phyloP scores from a whole-genome alignment of 2,113 vertebrate genomes.

The Sphyrna mokarran region DNA sequence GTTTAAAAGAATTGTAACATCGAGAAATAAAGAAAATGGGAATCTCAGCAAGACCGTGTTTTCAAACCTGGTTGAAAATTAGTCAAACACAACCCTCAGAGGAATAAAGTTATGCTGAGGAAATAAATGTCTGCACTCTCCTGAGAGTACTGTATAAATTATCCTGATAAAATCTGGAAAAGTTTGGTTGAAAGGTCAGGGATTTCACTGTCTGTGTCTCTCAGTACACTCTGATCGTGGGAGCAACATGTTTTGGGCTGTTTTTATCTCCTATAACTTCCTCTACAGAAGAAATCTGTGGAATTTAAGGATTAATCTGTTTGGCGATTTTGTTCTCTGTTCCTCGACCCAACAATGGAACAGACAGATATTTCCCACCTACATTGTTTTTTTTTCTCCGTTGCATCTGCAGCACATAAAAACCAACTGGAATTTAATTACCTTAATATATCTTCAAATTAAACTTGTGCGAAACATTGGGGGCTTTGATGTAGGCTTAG shows the following conservation, averaged over 20 bases:
- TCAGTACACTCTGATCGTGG: conserved; percentile 28
- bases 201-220: conserved; percentile 35
- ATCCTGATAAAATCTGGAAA: conserved; percentile 38
- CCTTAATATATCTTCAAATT: conserved; percentile 21
- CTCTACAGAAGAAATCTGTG: conserved; percentile 30
- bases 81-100: neutral
- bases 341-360: neutral
- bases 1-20: neutral
- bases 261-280: conserved; percentile 37
- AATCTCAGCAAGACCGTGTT: neutral
- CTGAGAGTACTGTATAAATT: conserved; percentile 27
- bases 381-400: neutral
- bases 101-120: conserved; percentile 33
- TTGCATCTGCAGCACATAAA: conserved; percentile 35
- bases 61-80: conserved; percentile 18
- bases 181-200: conserved; percentile 30
- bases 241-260: conserved; percentile 24
- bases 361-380: conserved; percentile 31
- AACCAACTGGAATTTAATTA: conserved; percentile 33
- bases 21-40: neutral
- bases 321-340: neutral
- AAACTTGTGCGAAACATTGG: neutral
- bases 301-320: conserved; percentile 32
- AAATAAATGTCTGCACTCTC: conserved; percentile 34
- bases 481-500: neutral